Conservation (phyloP, 2,797 vertebrate genomes). For the Pipistrellus nathusii region DNA sequence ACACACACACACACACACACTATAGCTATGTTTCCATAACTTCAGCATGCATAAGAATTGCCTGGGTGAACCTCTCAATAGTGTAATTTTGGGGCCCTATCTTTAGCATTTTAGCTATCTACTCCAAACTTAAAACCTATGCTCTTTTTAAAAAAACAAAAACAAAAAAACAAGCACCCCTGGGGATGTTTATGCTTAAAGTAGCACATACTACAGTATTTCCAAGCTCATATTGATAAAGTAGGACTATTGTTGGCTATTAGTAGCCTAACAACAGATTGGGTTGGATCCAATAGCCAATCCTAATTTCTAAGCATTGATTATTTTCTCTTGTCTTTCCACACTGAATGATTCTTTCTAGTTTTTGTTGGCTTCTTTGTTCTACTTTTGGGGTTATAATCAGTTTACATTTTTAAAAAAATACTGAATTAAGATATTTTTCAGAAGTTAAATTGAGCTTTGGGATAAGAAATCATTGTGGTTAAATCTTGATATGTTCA, state of each 20-base stretch:
- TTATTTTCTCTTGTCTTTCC: background rate
- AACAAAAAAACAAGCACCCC: background rate
- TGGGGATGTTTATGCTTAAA: background rate
- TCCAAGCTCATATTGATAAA: background rate
- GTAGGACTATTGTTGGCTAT: background rate
- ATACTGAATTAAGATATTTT: conserved; percentile 15
- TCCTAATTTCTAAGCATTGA: background rate
- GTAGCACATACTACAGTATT: background rate
- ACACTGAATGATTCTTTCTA: background rate
- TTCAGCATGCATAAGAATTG: background rate
- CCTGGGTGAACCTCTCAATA: background rate
- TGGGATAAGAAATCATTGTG: background rate
- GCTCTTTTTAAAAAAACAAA: background rate
- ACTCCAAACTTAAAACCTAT: background rate
- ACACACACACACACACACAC: background rate
- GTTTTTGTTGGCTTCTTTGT: background rate
- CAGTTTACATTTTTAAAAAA: background rate
- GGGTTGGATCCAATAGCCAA: background rate
- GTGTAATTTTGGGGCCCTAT: background rate
- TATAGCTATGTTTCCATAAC: background rate
- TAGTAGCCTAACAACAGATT: background rate
- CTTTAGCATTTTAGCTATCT: background rate
- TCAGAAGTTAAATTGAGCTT: background rate
- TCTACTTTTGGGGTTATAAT: background rate
- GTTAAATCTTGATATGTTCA: background rate